phyloP scores from a whole-genome alignment of 2,797 vertebrate species.

The Fundulus diaphanus region DNA sequence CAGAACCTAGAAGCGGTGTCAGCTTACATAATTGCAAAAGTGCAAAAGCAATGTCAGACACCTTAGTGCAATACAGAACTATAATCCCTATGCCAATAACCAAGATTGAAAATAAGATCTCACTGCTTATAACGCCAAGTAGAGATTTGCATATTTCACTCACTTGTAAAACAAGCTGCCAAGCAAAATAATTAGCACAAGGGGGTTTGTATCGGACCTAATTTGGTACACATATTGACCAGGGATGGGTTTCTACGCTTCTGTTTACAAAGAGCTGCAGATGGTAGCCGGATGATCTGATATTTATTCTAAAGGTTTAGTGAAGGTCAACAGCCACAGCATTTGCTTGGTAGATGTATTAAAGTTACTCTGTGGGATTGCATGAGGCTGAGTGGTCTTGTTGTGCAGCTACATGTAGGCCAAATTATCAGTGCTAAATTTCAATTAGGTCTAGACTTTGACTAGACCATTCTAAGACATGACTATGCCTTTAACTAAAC shows the following conservation, averaged over 20 bases:
- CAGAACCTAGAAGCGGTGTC: constrained; percentile 51
- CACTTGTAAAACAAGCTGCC: background rate
- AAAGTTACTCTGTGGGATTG: background rate
- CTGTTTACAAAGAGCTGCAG: background rate
- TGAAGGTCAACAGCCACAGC: background rate
- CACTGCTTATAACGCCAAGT: background rate
- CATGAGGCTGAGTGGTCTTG: background rate
- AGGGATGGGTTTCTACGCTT: background rate
- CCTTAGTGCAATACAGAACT: constrained; percentile 46
- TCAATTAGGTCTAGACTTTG: background rate
- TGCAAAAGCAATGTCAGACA: constrained; percentile 54
- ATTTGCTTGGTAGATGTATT: background rate
- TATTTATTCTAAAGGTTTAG: background rate
- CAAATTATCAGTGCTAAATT: background rate
- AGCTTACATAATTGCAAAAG: constrained; percentile 54
- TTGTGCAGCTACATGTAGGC: background rate
- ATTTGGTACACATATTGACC: background rate
- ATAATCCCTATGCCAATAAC: constrained; percentile 37
- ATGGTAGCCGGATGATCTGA: too few relatives aligned
- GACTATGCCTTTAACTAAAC: background rate
- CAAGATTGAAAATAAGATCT: constrained; percentile 40
- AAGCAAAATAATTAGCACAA: background rate
- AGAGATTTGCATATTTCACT: constrained; percentile 6
- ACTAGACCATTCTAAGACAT: background rate
- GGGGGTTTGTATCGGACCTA: background rate